Evolutionary conservation across 2,113 vertebrate species (phyloP).

Genomic region (Potamarius usumacintae): DNA sequence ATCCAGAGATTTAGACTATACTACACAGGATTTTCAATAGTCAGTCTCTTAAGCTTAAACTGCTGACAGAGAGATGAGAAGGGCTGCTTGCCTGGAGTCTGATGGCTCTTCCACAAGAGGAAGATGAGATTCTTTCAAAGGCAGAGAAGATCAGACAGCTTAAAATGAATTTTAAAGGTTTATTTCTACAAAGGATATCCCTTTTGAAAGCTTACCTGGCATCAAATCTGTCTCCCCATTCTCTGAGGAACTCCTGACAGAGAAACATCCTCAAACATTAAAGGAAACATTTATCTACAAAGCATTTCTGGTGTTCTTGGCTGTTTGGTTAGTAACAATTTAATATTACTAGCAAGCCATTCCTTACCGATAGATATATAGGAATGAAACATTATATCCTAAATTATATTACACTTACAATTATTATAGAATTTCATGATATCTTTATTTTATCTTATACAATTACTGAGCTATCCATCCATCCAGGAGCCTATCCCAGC

Average conservation of each 20-base stretch:
- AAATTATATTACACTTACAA: neutral
- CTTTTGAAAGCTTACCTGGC: constrained; percentile 56
- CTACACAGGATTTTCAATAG: neutral
- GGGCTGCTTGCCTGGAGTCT: constrained; percentile 32
- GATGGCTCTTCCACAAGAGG: constrained; percentile 39
- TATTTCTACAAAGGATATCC: constrained; percentile 52
- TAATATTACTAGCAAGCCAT: neutral
- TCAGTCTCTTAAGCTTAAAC: neutral
- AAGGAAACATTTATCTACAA: neutral
- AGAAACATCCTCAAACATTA: constrained; percentile 1
- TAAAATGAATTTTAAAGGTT: constrained; percentile 60
- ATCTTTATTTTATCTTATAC: neutral
- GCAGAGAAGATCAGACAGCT: constrained; percentile 40
- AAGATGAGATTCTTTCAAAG: constrained; percentile 42
- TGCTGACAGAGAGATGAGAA: constrained; percentile 31
- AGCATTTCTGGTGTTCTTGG: neutral
- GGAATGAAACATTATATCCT: neutral
- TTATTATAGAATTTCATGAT: neutral
- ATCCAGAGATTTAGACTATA: neutral
- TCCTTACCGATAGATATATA: neutral
- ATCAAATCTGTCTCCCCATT: constrained; percentile 29
- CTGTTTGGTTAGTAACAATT: neutral
- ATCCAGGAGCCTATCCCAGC: no score
- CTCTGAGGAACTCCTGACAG: neutral
- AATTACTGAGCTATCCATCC: neutral